A percentile compares a stretch with the other conserved stretches of the same genome.
Evolutionary conservation across 1,140 invertebrate genomes (phyloP).

Genomic region (Chironomus striatipennis): DNA sequence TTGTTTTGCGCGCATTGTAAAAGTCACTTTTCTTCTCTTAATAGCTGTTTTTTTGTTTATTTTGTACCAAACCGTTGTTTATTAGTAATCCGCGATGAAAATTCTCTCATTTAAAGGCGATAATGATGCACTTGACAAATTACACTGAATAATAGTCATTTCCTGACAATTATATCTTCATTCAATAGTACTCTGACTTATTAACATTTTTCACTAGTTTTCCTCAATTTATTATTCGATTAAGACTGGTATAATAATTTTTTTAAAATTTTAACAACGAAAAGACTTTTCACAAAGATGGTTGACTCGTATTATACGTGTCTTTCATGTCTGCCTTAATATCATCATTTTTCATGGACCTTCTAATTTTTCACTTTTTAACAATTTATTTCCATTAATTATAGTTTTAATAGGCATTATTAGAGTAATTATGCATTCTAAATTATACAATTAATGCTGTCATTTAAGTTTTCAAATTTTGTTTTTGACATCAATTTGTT

Average conservation of each 20-base stretch:
- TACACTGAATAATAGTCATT: background rate
- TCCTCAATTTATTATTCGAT: background rate
- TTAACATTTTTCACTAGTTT: background rate
- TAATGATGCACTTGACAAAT: background rate
- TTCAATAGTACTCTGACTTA: background rate
- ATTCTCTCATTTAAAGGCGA: background rate
- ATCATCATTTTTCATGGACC: no score
- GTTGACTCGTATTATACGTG: background rate
- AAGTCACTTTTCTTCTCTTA: constrained; percentile 3
- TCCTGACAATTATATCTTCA: background rate
- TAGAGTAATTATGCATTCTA: no score
- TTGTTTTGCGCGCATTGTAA: background rate
- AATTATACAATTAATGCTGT: no score
- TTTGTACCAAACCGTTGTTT: background rate
- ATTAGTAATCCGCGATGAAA: background rate
- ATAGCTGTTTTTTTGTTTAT: background rate
- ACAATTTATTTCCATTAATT: no score
- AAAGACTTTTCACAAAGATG: background rate
- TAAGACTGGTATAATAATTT: background rate
- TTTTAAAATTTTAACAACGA: background rate
- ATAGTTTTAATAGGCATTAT: no score
- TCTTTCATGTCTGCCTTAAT: no score
- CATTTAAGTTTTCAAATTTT: no score
- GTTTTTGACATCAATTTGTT: no score
- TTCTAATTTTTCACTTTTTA: no score